A percentile compares a stretch with the other conserved stretches of the same genome.
Evolutionary conservation across 2,797 vertebrate species (phyloP).

Genomic region (Tinamus major): DNA sequence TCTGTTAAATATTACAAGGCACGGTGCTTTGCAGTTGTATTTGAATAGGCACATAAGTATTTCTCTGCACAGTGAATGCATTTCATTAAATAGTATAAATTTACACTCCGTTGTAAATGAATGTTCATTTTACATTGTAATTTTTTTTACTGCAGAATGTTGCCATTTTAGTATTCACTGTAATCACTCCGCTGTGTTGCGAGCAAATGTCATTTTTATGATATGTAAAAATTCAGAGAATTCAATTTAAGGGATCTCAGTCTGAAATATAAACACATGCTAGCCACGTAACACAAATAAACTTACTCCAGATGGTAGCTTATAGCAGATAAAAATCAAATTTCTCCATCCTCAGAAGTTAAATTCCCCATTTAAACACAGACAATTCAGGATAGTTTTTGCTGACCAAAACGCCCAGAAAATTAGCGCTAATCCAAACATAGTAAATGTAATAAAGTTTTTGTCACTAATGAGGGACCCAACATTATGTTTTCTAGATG

Average conservation of each 20-base stretch:
- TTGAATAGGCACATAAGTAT: slow-evolving; percentile 72
- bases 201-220: slow-evolving; percentile 78
- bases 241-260: slow-evolving; percentile 73
- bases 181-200: slow-evolving; percentile 77
- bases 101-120: slow-evolving; percentile 75
- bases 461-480: not conserved
- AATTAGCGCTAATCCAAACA: slow-evolving; percentile 61
- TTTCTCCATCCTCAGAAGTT: slow-evolving; percentile 63
- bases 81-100: slow-evolving; percentile 74
- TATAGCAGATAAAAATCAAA: slow-evolving; percentile 76
- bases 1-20: slow-evolving; percentile 68
- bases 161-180: slow-evolving; percentile 77
- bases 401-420: slow-evolving; percentile 67
- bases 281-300: slow-evolving; percentile 75
- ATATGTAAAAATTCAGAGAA: slow-evolving; percentile 75
- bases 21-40: slow-evolving; percentile 67
- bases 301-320: slow-evolving; percentile 80
- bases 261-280: slow-evolving; percentile 79
- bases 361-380: slow-evolving; percentile 69
- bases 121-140: slow-evolving; percentile 76
- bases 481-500: slow-evolving; percentile 32
- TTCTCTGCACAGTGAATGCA: slow-evolving; percentile 49
- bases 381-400: slow-evolving; percentile 33
- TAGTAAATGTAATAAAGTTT: slow-evolving; percentile 57
- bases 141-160: slow-evolving; percentile 73